A percentile compares a stretch with the other conserved stretches of the same genome.
These are phyloP conservation scores for Noctuana brunneofusca DNA, from an alignment of 2,888 invertebrate species.

Conservation along the genomic window DNA sequence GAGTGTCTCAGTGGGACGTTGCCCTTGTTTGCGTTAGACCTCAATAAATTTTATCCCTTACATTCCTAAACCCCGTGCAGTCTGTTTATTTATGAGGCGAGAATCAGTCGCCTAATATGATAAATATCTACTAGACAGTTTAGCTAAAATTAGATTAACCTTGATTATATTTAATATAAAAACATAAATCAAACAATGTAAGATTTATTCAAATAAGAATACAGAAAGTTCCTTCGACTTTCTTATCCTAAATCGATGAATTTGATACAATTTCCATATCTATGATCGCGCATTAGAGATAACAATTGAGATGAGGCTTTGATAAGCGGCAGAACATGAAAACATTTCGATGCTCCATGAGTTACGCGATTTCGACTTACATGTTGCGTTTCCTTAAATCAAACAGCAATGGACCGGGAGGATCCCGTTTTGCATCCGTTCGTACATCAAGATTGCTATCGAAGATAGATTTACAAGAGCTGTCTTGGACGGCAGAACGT, in stretches of 20 bases:
- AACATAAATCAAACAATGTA: background rate
- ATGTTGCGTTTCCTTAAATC: slow-evolving; percentile 72
- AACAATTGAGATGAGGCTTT: slow-evolving; percentile 66
- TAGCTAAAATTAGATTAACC: slow-evolving; percentile 49
- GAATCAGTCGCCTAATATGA: slow-evolving; percentile 55
- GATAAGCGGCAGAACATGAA: slow-evolving; percentile 59
- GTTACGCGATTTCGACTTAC: slow-evolving; percentile 49
- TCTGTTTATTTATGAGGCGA: slow-evolving; percentile 65
- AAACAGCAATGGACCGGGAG: slow-evolving; percentile 58
- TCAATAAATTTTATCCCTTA: slow-evolving; percentile 66
- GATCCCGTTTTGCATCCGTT: slow-evolving; percentile 81
- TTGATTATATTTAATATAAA: slow-evolving; percentile 17
- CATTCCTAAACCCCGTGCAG: slow-evolving; percentile 65
- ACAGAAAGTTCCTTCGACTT: slow-evolving; percentile 36
- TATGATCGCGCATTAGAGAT: slow-evolving; percentile 52
- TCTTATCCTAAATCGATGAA: slow-evolving; percentile 46
- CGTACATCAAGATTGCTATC: slow-evolving; percentile 82
- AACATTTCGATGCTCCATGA: slow-evolving; percentile 40
- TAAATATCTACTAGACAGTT: slow-evolving; percentile 56
- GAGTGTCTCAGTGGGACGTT: slow-evolving; percentile 59
- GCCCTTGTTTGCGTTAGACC: slow-evolving; percentile 65
- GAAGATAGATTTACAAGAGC: slow-evolving; percentile 80
- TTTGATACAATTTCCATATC: slow-evolving; percentile 53
- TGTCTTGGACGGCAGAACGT: slow-evolving; percentile 65
- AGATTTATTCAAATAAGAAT: slow-evolving; percentile 25